These are phyloP conservation scores for Sterna hirundo DNA, from an alignment of 2,113 vertebrate genomes.

Conservation along the genomic window DNA sequence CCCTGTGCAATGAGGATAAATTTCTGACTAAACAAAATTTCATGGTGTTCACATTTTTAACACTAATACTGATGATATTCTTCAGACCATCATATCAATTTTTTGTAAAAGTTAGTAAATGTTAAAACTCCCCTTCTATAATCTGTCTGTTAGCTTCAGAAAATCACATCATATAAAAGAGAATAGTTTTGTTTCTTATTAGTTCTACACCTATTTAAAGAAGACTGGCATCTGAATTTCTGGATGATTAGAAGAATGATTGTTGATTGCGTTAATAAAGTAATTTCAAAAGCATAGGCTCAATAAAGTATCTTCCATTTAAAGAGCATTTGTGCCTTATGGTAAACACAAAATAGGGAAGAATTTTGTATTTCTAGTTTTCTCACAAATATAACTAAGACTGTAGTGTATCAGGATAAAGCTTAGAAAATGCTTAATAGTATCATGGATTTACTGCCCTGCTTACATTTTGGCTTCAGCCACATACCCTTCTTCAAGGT, in stretches of 20 bases:
- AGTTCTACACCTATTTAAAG: background rate
- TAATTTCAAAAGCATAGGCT: background rate
- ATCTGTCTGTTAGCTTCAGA: background rate
- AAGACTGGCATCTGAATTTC: background rate
- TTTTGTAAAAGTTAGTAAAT: background rate
- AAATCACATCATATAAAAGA: background rate
- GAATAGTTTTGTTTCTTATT: background rate
- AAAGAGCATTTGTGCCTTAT: background rate
- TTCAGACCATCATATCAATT: background rate
- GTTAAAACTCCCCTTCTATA: background rate
- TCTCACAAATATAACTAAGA: background rate
- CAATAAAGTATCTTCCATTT: background rate
- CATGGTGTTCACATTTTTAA: background rate
- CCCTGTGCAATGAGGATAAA: background rate
- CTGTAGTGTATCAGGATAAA: background rate
- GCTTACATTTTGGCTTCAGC: background rate
- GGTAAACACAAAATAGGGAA: background rate
- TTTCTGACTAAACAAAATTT: background rate
- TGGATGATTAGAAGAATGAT: background rate
- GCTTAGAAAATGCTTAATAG: background rate
- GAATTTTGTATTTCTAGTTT: background rate
- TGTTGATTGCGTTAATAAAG: background rate
- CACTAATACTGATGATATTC: background rate
- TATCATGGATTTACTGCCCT: background rate
- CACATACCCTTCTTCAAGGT: conserved; percentile 14